These are phyloP conservation scores for Mylabris phalerata DNA, from an alignment of 1,140 invertebrate species.

Conservation along the genomic window DNA sequence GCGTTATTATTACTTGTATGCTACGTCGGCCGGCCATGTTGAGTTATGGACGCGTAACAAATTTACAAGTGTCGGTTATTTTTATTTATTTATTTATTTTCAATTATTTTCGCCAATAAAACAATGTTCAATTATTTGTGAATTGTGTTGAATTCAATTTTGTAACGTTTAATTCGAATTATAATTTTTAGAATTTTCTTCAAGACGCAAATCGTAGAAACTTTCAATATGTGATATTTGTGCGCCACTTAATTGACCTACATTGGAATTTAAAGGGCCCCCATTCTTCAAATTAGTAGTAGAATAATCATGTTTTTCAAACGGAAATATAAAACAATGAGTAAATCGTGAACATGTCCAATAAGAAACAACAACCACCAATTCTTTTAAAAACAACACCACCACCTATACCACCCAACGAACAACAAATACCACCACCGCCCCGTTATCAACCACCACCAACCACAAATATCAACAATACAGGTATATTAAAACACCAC, in stretches of 20 bases:
- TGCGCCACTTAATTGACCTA: slow-evolving; percentile 31
- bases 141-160: slow-evolving; percentile 9
- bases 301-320: slow-evolving; percentile 15
- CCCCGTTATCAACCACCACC: slow-evolving; percentile 56
- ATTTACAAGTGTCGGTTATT: neutral
- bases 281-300: slow-evolving; percentile 21
- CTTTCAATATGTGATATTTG: slow-evolving; percentile 19
- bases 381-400: slow-evolving; percentile 31
- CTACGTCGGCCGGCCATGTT: slow-evolving; percentile 25
- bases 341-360: slow-evolving; percentile 37
- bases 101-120: no score
- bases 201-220: neutral
- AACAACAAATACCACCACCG: slow-evolving; percentile 43
- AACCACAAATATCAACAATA: slow-evolving; percentile 17
- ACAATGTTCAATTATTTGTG: no score
- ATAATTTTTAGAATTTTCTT: no score
- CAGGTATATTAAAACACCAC: slow-evolving; percentile 50
- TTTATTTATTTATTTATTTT: slow-evolving; percentile 3
- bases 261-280: slow-evolving; percentile 26
- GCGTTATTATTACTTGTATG: no score
- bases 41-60: slow-evolving; percentile 18
- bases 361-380: slow-evolving; percentile 39
- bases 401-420: slow-evolving; percentile 24
- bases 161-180: neutral
- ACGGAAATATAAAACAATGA: neutral